phyloP scores from a whole-genome alignment of 2,797 vertebrate species.

The Gymnoscopelus braueri region DNA sequence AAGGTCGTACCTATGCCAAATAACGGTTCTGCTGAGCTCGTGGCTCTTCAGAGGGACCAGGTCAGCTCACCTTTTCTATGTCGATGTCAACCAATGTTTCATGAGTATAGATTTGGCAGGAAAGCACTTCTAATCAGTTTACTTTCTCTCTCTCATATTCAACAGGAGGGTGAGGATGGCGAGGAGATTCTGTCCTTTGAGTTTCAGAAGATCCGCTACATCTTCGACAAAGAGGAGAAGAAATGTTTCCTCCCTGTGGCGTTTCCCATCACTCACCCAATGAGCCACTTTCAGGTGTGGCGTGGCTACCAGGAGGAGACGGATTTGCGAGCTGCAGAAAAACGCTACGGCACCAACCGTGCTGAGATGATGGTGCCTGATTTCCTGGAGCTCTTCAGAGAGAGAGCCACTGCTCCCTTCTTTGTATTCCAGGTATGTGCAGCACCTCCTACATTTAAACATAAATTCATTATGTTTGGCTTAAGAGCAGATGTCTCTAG shows the following conservation, averaged over 20 bases:
- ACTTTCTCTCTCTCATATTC: conserved; percentile 12
- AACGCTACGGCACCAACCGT: conserved; percentile 90
- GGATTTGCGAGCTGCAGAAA: conserved; percentile 89
- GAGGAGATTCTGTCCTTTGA: conserved; percentile 87
- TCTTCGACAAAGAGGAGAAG: conserved; percentile 84
- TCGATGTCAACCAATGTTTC: too few species aligned
- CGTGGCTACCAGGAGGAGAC: conserved; percentile 92
- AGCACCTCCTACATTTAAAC: too few species aligned
- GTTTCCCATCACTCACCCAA: conserved; percentile 85
- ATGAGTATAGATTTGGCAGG: too few species aligned
- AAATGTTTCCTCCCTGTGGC: conserved; percentile 89
- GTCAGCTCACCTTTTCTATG: conserved; percentile 71
- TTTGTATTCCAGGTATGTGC: conserved; percentile 93
- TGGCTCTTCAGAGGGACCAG: conserved; percentile 89
- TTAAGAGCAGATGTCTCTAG: background rate
- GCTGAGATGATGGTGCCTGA: conserved; percentile 98
- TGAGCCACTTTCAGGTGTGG: conserved; percentile 89
- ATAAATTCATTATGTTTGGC: background rate
- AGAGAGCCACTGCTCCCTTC: conserved; percentile 95
- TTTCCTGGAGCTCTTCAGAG: conserved; percentile 95
- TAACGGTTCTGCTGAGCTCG: conserved; percentile 93
- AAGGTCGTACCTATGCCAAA: conserved; percentile 96
- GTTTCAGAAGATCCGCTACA: conserved; percentile 96
- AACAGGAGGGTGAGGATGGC: conserved; percentile 84
- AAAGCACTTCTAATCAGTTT: background rate